A percentile compares a stretch with the other conserved stretches of the same genome.
phyloP scores from a whole-genome alignment of 1,140 invertebrate species.

The Drosophila asahinai region DNA sequence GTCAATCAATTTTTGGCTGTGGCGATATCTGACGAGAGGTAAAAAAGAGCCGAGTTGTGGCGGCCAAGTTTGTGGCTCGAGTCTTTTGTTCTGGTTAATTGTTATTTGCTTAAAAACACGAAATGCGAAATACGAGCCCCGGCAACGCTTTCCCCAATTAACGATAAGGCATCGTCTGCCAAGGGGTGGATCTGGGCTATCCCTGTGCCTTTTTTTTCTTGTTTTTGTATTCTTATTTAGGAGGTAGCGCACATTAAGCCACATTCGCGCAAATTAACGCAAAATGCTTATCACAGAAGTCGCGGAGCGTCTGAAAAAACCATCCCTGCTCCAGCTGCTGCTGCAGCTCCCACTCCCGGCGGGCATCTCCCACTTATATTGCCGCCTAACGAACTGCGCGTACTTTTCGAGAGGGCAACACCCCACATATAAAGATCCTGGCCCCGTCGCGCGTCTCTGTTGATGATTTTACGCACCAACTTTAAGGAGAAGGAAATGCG shows the following conservation, averaged over 20 bases:
- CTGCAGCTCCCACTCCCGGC: slow-evolving; percentile 2
- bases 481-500: slow-evolving; percentile 4
- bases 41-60: slow-evolving; percentile 1
- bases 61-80: slow-evolving; percentile 47
- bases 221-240: slow-evolving; percentile 16
- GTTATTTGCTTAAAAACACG: slow-evolving; percentile 63
- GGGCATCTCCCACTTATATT: slow-evolving; percentile 14
- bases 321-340: background rate
- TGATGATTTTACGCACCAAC: slow-evolving; percentile 76
- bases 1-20: slow-evolving; percentile 68
- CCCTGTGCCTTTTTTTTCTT: background rate
- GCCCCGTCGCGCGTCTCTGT: slow-evolving; percentile 49
- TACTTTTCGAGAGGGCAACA: slow-evolving; percentile 55
- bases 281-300: slow-evolving; percentile 68
- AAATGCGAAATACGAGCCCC: slow-evolving; percentile 1
- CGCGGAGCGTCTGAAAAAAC: slow-evolving; percentile 21
- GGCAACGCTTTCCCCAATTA: slow-evolving; percentile 71
- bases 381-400: slow-evolving; percentile 71
- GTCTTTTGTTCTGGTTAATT: slow-evolving; percentile 64
- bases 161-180: slow-evolving; percentile 64
- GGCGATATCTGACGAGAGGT: slow-evolving; percentile 14
- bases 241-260: slow-evolving; percentile 72
- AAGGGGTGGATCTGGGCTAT: slow-evolving; percentile 6
- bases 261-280: slow-evolving; percentile 81
- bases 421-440: slow-evolving; percentile 26